A percentile compares a stretch with the other conserved stretches of the same genome.
Conservation (phyloP, 2,797 vertebrate genomes). For the Varecia variegata region DNA sequence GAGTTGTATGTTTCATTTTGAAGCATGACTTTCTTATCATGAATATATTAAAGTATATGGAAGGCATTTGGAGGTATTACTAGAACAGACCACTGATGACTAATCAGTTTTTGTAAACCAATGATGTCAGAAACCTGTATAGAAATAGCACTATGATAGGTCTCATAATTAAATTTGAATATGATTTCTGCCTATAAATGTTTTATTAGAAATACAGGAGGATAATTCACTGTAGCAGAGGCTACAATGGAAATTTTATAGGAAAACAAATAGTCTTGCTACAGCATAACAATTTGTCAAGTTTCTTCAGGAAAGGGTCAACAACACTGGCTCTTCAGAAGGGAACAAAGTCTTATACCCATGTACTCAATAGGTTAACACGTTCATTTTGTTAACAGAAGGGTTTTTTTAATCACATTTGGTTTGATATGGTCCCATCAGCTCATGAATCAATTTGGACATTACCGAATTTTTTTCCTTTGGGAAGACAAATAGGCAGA, state of each 20-base stretch:
- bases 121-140: background rate
- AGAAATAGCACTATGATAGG: background rate
- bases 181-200: background rate
- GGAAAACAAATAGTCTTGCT: background rate
- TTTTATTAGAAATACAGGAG: background rate
- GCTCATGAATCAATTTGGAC: background rate
- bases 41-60: background rate
- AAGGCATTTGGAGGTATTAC: background rate
- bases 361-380: background rate
- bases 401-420: background rate
- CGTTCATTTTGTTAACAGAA: background rate
- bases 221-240: background rate
- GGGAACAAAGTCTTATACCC: background rate
- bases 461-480: background rate
- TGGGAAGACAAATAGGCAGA: background rate
- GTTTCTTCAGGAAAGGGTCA: background rate
- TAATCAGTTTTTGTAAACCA: background rate
- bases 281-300: background rate
- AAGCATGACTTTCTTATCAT: background rate
- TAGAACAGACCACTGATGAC: background rate
- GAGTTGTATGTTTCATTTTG: background rate
- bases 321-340: background rate
- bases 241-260: background rate
- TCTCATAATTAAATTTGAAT: background rate
- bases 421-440: background rate